Base-by-base conservation (phyloP, 2,113 vertebrate species). In the Balaeniceps rex region DNA sequence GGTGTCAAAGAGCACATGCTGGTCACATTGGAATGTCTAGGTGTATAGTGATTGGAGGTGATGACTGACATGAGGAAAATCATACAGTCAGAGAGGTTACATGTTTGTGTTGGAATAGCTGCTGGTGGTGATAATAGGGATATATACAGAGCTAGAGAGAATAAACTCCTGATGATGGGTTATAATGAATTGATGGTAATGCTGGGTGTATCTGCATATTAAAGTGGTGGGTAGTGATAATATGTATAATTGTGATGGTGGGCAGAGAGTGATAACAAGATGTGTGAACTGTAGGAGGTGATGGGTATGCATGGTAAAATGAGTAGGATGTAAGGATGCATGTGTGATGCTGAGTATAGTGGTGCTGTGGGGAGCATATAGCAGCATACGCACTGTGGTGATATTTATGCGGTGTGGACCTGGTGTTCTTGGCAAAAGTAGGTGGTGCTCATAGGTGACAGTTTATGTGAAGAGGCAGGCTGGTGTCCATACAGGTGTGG, bases 231-330 rank as follows among this genome's bases (percentile, higher is more conserved):
- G 92, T 80, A 80, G 94, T 66, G 92, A 72, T 90, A 91, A 92
- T 86, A 55, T 38, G 63, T 69, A 66, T 83, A 83, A 86, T 42
- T 80, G 76, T 92, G 90, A 38, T 40, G 60, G 88, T 97, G 94
- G 90, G 88, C 64, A 93, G 90, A 51, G 26, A 9, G 88, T 36
- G 93, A 47, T 80, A 93, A 40, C 13, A 47, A 88, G 58, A 93
- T 29, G 71, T 83, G 76, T 86, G 83, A 97, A 83, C 51, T 31
- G 96, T 81, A 86, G 93, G 94, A 96, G 94, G 90, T 91, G 92
- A 88, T 66, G 92, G 79, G 71, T 52, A 94, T 52, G 92, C 55
- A 76, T 44, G 84, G 79, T 55, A 75, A 92, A 95, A 90, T 2
- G 51, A 8, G 94, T 75, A 58, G 94, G 90, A 19, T 86, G 87